Conservation (phyloP, 2,888 invertebrate species). For the Allacma fusca region DNA sequence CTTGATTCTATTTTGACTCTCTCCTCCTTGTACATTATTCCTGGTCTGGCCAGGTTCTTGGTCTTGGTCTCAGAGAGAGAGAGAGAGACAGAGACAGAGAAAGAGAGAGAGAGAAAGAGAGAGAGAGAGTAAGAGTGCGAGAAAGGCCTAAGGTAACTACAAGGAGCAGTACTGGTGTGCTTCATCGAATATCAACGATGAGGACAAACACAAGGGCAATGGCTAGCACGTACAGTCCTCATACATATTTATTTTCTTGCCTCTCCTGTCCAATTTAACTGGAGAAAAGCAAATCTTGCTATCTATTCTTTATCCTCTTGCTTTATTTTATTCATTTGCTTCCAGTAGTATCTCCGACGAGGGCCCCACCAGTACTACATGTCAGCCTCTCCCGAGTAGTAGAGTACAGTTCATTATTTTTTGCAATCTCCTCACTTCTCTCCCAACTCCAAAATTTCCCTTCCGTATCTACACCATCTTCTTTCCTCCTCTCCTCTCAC, state of each 20-base stretch:
- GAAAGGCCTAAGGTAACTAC: constrained; percentile 16
- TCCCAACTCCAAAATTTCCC: constrained; percentile 3
- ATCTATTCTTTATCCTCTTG: constrained; percentile 23
- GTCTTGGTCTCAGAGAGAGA: neutral
- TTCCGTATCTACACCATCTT: neutral
- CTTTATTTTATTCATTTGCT: constrained; percentile 23
- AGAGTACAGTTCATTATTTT: constrained; percentile 1
- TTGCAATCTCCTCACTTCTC: constrained; percentile 17
- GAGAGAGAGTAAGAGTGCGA: neutral
- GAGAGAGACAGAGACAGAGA: neutral
- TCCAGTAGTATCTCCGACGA: neutral
- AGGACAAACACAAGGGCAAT: constrained; percentile 17
- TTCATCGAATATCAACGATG: constrained; percentile 9
- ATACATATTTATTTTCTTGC: constrained; percentile 34
- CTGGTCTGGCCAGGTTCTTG: neutral
- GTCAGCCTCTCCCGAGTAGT: too few relatives aligned
- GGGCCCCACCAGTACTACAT: too few relatives aligned
- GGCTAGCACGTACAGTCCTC: constrained; percentile 19
- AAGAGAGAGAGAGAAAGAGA: neutral
- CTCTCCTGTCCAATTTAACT: constrained; percentile 33
- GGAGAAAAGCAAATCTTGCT: constrained; percentile 28
- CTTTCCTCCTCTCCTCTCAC: neutral
- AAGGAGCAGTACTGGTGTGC: neutral
- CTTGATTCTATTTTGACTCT: neutral
- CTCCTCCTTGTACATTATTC: neutral